phyloP scores from a whole-genome alignment of 53 echinoderm and acorn worm species.

The Mesocentrotus franciscanus region DNA sequence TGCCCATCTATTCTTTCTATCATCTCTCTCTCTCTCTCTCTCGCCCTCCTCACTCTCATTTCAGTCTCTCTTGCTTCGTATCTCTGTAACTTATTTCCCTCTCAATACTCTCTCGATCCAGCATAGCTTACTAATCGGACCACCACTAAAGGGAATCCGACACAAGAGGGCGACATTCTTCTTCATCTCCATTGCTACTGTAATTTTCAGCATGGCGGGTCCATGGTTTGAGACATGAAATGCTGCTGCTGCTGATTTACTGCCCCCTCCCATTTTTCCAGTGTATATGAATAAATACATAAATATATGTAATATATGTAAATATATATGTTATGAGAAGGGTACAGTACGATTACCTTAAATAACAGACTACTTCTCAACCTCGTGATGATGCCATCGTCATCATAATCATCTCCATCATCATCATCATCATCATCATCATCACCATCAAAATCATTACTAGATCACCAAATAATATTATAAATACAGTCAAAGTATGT shows the following conservation, averaged over 20 bases:
- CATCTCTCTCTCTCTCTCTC: neutral
- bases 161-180: neutral
- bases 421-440: conserved; percentile 23
- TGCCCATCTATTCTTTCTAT: neutral
- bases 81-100: too few species aligned
- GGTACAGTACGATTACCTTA: too few species aligned
- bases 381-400: neutral
- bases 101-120: too few species aligned
- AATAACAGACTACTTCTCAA: too few species aligned
- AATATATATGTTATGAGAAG: too few species aligned
- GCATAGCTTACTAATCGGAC: neutral
- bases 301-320: too few species aligned
- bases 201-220: neutral
- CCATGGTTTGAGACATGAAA: too few species aligned
- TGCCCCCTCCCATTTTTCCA: too few species aligned
- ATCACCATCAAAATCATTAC: conserved; percentile 36
- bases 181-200: neutral
- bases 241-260: too few species aligned
- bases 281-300: too few species aligned
- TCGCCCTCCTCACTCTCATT: neutral
- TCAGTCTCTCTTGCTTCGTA: too few species aligned
- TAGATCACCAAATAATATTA: conserved; percentile 26
- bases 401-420: conserved; percentile 2
- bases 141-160: neutral
- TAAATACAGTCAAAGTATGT: neutral